Evolutionary conservation across 2,888 invertebrate genomes (phyloP).

Genomic region (Leptogaster cylindrica): DNA sequence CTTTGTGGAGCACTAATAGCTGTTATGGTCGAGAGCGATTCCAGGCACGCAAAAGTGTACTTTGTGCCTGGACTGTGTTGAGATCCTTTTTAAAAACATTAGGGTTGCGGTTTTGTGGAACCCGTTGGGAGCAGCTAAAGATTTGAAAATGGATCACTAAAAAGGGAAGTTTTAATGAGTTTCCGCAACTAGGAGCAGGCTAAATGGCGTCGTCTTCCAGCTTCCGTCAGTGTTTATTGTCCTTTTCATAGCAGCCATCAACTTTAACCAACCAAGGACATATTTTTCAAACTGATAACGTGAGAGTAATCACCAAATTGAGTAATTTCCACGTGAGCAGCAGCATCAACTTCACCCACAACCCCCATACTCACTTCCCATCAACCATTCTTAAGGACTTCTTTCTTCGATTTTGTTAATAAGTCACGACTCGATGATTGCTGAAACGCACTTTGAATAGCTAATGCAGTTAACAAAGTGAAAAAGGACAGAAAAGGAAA

Average conservation of each 20-base stretch:
- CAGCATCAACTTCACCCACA: constrained; percentile 11
- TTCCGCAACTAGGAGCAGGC: constrained; percentile 42
- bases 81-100: neutral
- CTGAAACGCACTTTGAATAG: constrained; percentile 39
- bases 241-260: constrained; percentile 15
- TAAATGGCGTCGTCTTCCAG: constrained; percentile 5
- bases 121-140: neutral
- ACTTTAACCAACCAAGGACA: constrained; percentile 18
- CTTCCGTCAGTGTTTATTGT: constrained; percentile 19
- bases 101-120: neutral
- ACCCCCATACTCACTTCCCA: no score
- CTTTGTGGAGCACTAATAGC: constrained; percentile 10
- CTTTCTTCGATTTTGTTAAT: constrained; percentile 36
- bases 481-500: neutral
- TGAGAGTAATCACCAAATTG: constrained; percentile 35
- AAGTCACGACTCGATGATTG: constrained; percentile 42
- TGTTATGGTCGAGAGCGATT: neutral
- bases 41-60: neutral
- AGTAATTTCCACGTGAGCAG: constrained; percentile 13
- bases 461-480: constrained; percentile 34
- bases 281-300: constrained; percentile 29
- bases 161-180: constrained; percentile 45
- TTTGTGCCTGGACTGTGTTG: neutral
- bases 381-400: neutral
- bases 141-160: constrained; percentile 10